Evolutionary conservation across 2,797 vertebrate genomes (phyloP).

Genomic region (Sebastes cheni): DNA sequence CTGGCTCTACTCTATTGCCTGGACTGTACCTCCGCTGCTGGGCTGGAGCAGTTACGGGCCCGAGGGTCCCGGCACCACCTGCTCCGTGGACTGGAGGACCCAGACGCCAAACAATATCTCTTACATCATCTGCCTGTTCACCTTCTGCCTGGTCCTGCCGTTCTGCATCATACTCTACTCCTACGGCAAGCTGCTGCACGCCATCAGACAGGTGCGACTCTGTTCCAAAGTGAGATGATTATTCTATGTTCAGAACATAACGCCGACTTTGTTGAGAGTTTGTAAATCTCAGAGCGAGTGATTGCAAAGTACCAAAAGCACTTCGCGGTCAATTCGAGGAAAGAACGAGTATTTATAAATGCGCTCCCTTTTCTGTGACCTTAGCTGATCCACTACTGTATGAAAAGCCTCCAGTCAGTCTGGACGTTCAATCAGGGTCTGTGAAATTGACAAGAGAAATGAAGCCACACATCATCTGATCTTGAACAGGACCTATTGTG

Average conservation of each 20-base stretch:
- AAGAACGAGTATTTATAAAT: neutral
- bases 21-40: conserved; percentile 82
- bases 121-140: conserved; percentile 86
- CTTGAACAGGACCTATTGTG: neutral
- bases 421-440: neutral
- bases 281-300: neutral
- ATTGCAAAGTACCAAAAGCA: neutral
- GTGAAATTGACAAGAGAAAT: neutral
- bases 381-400: neutral
- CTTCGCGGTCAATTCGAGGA: neutral
- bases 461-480: neutral
- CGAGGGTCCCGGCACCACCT: conserved; percentile 86
- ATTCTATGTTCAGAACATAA: neutral
- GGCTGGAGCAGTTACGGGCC: conserved; percentile 87
- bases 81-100: conserved; percentile 86
- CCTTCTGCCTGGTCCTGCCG: conserved; percentile 85
- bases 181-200: conserved; percentile 81
- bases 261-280: neutral
- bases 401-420: neutral
- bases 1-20: conserved; percentile 84
- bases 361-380: neutral
- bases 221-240: neutral
- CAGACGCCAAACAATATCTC: conserved; percentile 82
- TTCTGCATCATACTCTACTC: conserved; percentile 85
- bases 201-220: conserved; percentile 81